Evolutionary conservation across 2,888 invertebrate genomes (phyloP), one percentile per base, ranked within the genome.

Genomic region (Himalopsyche anomala): DNA sequence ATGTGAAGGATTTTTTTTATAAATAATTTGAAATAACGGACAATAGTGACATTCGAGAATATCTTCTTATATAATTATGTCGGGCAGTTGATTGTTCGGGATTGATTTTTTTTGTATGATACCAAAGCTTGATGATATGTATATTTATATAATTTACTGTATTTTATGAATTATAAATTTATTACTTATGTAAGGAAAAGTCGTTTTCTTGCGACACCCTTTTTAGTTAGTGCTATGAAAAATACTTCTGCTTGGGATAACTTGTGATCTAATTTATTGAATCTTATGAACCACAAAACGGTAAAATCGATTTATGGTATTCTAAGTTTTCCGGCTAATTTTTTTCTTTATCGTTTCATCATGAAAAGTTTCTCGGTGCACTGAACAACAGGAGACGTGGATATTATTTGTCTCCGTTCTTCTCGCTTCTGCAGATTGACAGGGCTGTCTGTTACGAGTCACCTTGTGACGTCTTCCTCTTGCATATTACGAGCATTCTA

Each of bases 91-190:
- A 19, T 62, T 62, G 62, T 12, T 62, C 28, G 62, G 62, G 62
- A 62, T 62, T 62, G 62, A 62, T 62, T 62, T 62, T 62, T 51
- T n/a, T 62, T 62, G 62, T 62, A 62, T 62, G 62, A 62, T 62
- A 62, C 62, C 62, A 62, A 62, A 62, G 62, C 28, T 62, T 62
- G 62, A 62, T 62, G 62, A 62, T 62, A 62, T 62, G 62, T 62
- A 62, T 62, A 62, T 62, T 62, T 62, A 62, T 62, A 62, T 62
- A 28, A 62, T 28, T 62, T 62, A 62, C 62, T 62, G 62, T 62
- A 62, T 62, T 62, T 62, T 62, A 19, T 62, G 62, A 62, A 19
- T 62, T 62, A 62, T 19, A 62, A 51, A 51, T 51, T 51, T 28
- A 62, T 19, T 62, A 62, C 62, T 19, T 62, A 19, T 62, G 19